Conservation (phyloP, 2,888 invertebrate species). For the Cantharis rufa region DNA sequence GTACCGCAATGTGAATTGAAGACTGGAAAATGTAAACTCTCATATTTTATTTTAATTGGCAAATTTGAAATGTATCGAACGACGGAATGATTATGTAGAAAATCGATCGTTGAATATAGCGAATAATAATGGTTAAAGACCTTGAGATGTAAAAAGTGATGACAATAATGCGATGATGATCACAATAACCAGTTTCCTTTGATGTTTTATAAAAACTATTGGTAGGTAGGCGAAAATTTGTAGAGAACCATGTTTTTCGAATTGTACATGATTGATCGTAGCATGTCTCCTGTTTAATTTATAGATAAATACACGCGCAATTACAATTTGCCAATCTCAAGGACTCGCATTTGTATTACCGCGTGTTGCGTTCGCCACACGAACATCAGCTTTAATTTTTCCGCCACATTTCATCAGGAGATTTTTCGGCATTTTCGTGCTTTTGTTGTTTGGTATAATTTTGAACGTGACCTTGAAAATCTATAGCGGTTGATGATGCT, state of each 20-base stretch:
- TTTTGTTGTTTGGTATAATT: background rate
- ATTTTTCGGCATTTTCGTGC: background rate
- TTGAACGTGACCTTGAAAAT: background rate
- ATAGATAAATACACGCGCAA: background rate
- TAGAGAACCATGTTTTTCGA: constrained; percentile 9
- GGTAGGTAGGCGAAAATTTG: constrained; percentile 20
- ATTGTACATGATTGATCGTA: constrained; percentile 1
- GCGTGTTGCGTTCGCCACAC: background rate
- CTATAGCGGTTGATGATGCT: background rate
- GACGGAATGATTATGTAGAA: background rate
- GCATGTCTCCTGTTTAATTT: background rate
- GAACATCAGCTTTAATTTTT: background rate
- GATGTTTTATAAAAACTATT: constrained; percentile 10
- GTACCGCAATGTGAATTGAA: background rate
- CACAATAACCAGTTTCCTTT: constrained; percentile 18
- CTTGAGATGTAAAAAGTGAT: constrained; percentile 6
- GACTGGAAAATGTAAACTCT: too few relatives aligned
- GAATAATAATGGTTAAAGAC: background rate
- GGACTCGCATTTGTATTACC: background rate
- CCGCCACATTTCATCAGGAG: background rate
- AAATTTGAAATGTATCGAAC: background rate
- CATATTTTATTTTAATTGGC: background rate
- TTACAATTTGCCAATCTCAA: background rate
- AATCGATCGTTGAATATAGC: background rate
- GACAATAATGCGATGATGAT: constrained; percentile 6